These are phyloP conservation scores for Gymnoscopelus braueri DNA, from an alignment of 2,797 vertebrate genomes.

Conservation along the genomic window DNA sequence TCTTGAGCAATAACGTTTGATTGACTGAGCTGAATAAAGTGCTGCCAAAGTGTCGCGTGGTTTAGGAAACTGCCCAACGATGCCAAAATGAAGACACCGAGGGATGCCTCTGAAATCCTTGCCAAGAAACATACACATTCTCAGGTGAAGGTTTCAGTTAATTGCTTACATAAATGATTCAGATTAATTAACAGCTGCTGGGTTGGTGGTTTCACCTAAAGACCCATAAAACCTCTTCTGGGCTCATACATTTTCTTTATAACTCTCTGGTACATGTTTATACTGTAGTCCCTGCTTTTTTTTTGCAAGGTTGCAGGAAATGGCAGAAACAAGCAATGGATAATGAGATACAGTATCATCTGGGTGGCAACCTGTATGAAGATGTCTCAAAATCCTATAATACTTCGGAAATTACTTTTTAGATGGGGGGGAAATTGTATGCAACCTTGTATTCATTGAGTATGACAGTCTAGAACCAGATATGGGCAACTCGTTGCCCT, in stretches of 20 bases:
- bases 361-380: conserved; percentile 34
- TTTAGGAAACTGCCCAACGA: conserved; percentile 41
- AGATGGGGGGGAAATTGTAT: conserved; percentile 6
- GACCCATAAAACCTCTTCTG: not conserved
- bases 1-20: conserved; percentile 64
- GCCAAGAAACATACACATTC: conserved; percentile 13
- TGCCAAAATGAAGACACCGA: conserved; percentile 39
- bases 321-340: conserved; percentile 40
- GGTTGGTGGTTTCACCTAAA: conserved; percentile 2
- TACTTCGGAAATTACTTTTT: conserved; percentile 35
- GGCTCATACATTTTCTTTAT: no score
- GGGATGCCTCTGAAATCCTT: conserved; percentile 31
- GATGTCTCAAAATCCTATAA: conserved; percentile 31
- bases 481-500: conserved; percentile 3
- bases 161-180: conserved; percentile 7
- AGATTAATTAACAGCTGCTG: conserved; percentile 11
- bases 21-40: conserved; percentile 53
- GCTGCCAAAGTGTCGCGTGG: conserved; percentile 70
- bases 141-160: not conserved
- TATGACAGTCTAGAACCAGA: conserved; percentile 9
- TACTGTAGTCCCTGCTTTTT: no score
- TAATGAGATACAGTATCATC: conserved; percentile 41
- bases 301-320: conserved; percentile 35
- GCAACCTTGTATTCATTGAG: not conserved
- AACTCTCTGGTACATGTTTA: no score